phyloP scores from a whole-genome alignment of 92 coral and sea anemone genomes.

The Isaurus tuberculatus region DNA sequence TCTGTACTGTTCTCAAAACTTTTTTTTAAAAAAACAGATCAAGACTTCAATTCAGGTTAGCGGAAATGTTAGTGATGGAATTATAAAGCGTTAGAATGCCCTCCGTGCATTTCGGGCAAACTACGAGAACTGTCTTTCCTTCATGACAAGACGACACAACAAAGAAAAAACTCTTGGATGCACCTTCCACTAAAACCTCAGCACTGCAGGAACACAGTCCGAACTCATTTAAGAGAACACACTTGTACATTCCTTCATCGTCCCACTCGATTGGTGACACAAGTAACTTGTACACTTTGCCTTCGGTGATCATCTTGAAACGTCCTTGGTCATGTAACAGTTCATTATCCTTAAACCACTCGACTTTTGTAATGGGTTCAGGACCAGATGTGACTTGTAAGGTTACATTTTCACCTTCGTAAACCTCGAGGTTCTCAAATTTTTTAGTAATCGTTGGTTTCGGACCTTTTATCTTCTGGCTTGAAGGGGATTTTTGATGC shows the following conservation, averaged over 20 bases:
- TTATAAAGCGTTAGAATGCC: not conserved
- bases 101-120: not conserved
- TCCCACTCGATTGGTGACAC: conserved; percentile 71
- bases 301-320: conserved; percentile 67
- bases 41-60: not conserved
- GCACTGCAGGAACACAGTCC: conserved; percentile 94
- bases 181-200: conserved; percentile 93
- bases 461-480: conserved; percentile 61
- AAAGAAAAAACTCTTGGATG: conserved; percentile 6
- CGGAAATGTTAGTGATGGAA: not conserved
- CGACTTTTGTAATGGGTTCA: conserved; percentile 78
- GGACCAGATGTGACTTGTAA: conserved; percentile 78
- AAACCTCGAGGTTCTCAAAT: conserved; percentile 76
- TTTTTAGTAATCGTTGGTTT: conserved; percentile 82
- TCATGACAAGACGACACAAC: not conserved
- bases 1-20: not conserved
- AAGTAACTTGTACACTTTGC: conserved; percentile 54
- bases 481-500: conserved; percentile 44
- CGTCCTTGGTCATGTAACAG: conserved; percentile 76
- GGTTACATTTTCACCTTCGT: conserved; percentile 78
- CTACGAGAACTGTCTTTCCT: not conserved
- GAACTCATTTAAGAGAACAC: conserved; percentile 83
- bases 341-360: conserved; percentile 98
- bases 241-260: conserved; percentile 94
- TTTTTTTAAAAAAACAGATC: not conserved